These are phyloP conservation scores for Turnix velox DNA, from an alignment of 2,113 vertebrate species.

Conservation along the genomic window DNA sequence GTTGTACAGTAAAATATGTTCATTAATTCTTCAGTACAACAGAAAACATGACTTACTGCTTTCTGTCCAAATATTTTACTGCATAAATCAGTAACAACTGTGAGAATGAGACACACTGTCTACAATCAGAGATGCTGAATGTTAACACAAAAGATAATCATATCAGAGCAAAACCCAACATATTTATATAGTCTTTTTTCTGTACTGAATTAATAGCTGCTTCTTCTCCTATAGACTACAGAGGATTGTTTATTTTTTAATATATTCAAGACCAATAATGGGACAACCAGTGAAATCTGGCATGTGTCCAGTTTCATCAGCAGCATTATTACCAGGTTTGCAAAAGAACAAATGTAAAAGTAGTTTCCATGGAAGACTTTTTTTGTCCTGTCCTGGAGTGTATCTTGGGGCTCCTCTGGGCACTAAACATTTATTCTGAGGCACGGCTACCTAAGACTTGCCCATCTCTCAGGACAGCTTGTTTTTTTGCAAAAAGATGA, in stretches of 20 bases:
- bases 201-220: not conserved
- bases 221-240: not conserved
- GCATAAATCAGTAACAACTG: slow-evolving; percentile 33
- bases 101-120: not conserved
- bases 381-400: not conserved
- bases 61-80: not conserved
- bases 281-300: not conserved
- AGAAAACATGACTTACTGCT: slow-evolving; percentile 9
- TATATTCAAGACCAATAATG: not conserved
- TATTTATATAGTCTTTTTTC: not conserved
- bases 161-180: not conserved
- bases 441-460: not conserved
- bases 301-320: not conserved
- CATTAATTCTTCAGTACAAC: slow-evolving; percentile 11
- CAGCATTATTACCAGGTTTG: not conserved
- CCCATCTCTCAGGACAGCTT: not conserved
- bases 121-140: not conserved
- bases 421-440: not conserved
- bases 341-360: not conserved
- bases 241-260: not conserved
- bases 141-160: not conserved
- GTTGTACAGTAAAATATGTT: not conserved
- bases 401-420: not conserved
- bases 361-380: not conserved
- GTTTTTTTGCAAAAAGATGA: not conserved